These are phyloP conservation scores for Pseudorhiza aurosa DNA, from an alignment of 30 jellyfish, hydroid and myxozoan species.

Conservation along the genomic window DNA sequence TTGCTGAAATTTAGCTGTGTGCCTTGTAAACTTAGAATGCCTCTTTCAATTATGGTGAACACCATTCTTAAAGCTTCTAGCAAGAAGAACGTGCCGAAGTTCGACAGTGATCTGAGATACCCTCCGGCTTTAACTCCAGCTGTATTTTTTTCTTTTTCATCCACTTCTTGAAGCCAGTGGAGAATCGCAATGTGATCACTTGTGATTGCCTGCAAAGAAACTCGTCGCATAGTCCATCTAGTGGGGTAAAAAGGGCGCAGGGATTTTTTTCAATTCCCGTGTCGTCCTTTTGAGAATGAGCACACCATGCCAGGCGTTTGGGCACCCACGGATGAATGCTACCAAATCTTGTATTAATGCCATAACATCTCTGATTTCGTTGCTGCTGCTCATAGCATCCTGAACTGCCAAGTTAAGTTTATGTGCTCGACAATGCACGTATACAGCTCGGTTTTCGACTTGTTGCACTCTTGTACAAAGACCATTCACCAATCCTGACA, in stretches of 20 bases:
- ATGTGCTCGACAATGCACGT: conserved; percentile 54
- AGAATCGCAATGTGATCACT: conserved; percentile 42
- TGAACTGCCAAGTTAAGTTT: conserved; percentile 63
- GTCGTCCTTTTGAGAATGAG: conserved; percentile 38
- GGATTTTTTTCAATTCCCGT: conserved; percentile 49
- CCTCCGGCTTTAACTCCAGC: conserved; percentile 69
- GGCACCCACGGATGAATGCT: conserved; percentile 69
- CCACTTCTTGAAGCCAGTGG: conserved; percentile 62
- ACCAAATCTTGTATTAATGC: conserved; percentile 53
- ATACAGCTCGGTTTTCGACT: conserved; percentile 16
- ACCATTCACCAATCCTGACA: conserved; percentile 39
- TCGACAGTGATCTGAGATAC: conserved; percentile 61
- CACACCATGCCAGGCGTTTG: conserved; percentile 53
- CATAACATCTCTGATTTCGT: conserved; percentile 57
- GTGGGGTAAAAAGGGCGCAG: conserved; percentile 54
- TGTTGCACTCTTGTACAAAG: conserved; percentile 24
- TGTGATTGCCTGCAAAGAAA: conserved; percentile 60
- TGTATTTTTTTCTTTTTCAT: conserved; percentile 37
- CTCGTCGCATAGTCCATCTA: conserved; percentile 49
- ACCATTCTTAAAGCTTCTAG: conserved; percentile 42
- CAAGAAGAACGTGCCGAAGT: conserved; percentile 42
- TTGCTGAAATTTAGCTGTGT: conserved; percentile 44
- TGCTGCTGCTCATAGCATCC: conserved; percentile 67
- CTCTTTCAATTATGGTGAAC: conserved; percentile 54
- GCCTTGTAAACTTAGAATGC: conserved; percentile 49